Evolutionary conservation across 2,797 vertebrate genomes (phyloP), one percentile per base, ranked within the genome.

Genomic region (Manis pentadactyla): DNA sequence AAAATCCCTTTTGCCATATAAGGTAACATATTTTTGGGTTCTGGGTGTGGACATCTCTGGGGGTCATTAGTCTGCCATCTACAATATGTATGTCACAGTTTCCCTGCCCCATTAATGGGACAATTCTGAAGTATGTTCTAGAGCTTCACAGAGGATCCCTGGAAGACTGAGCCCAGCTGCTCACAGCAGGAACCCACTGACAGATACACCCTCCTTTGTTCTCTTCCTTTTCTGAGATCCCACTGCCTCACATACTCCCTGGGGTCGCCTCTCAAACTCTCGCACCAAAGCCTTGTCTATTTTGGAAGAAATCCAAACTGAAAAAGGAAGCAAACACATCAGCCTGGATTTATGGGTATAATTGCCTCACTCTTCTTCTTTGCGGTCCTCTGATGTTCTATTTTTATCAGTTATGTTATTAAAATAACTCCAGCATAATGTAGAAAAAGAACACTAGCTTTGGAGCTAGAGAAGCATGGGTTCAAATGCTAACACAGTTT

Each of bases 401-500:
- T 31, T 90, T 81, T 94, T 84, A 92, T 57, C 14, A 37, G 3
- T 77, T 57, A 25, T 59, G 63, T 94, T 69, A 84, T 63, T 42
- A 64, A 63, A 68, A 86, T 25, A 79, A 23, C 27, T 46, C 7
- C 31, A 77, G 21, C n/a, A 68, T n/a, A 64, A 71, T 64, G 23
- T 53, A 94, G 73, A 19, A n/a, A 87, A 88, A 87, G 63, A 82
- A 37, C 18, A 63, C 27, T 66, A 92, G 23, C 68, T 79, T 90
- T 68, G 68, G 66, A 86, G 37, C 55, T 78, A 8, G 34, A 74
- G 66, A 92, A 49, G 63, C 51, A 59, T 39, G 23, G 74, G 49
- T 93, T 94, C 78, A 78, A 75, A 74, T 74, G n/a, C 29, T 78
- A 96, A 82, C 66, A 71, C 51, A 37, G 55, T 91, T 96, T 90